Base-by-base conservation (phyloP, 1,140 invertebrate genomes). In the Drosophila varians region DNA sequence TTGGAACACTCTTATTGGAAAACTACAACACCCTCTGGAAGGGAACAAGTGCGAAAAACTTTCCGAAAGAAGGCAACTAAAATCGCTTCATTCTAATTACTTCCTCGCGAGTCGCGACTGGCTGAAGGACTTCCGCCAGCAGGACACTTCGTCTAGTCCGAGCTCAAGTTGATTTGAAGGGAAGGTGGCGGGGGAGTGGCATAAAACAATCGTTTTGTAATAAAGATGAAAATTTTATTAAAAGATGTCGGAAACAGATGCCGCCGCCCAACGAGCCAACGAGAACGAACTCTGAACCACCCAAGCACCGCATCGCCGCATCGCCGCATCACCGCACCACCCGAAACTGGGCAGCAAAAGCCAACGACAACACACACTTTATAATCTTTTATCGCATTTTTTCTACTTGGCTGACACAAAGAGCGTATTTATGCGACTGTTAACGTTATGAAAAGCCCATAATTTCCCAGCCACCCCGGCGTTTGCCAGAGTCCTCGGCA, bases 191-290 rank as follows among this genome's bases (percentile, higher is more conserved):
- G 31, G 34, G 46, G 55, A 52, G 42, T 54, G 65, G 52, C 68
- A 90, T 90, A 90, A 90, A 90, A 90, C 89, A 90, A 90, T 89
- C 86, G 78, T 89, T 83, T 83, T 70, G 87, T 91, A 91, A 91
- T 91, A 91, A 91, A 90, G 90, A 91, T 91, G 90, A 91, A 91
- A 91, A 90, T 91, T 91, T 91, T 91, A 91, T 91, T 91, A 91
- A 91, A 91, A 91, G 90, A 91, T 91, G 90, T 91, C 90, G 77
- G 77, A 86, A 91, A 88, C 90, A 91, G 90, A 91, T 91, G 90
- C 86, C 86, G 82, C 79, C 53, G 56, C 65, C 57, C 61, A 61
- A 55, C 46, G 55, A 51, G 60, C 12, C 7, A 51, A 72, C 53
- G 52, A 57, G 62, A 55, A 75, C 46, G 54, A 72, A 57, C 57